Conservation (phyloP, 64 coral and sea anemone species). For the Stichodactyla mertensii region DNA sequence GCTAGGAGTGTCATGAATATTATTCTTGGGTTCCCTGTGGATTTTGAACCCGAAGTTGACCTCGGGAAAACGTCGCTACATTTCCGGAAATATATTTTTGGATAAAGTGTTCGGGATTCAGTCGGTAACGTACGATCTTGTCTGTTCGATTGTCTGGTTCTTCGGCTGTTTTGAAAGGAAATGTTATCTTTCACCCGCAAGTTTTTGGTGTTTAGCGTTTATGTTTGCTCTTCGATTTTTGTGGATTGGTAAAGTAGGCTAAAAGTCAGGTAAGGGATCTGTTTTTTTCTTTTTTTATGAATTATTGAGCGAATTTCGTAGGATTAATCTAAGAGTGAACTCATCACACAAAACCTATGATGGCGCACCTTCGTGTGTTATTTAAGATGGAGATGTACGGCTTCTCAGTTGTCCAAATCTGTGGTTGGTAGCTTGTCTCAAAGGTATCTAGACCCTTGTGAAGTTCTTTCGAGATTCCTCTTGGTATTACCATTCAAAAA, state of each 20-base stretch:
- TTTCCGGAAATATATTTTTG: background rate
- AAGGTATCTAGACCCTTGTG: background rate
- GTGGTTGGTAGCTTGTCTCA: background rate
- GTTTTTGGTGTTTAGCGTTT: background rate
- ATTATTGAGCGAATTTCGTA: background rate
- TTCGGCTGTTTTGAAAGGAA: background rate
- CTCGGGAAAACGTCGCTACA: background rate
- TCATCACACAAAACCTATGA: background rate
- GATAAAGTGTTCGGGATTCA: background rate
- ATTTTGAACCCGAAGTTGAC: background rate
- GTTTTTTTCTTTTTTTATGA: background rate
- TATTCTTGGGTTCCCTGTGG: too few species aligned
- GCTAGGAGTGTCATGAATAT: too few species aligned
- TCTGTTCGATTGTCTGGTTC: conserved; percentile 17
- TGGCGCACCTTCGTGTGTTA: background rate
- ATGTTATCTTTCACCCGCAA: background rate
- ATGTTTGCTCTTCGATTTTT: background rate
- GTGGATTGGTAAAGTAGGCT: background rate
- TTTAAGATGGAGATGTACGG: background rate
- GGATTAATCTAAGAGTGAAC: background rate
- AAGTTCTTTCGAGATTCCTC: background rate
- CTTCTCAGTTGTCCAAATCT: background rate
- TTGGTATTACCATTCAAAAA: background rate
- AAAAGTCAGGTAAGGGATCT: background rate
- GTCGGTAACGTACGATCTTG: background rate